Percentiles rank a stretch among this genome's conserved stretches.
Evolutionary conservation across 2,888 invertebrate species (phyloP).

Genomic region (Iselma pallidipennis): DNA sequence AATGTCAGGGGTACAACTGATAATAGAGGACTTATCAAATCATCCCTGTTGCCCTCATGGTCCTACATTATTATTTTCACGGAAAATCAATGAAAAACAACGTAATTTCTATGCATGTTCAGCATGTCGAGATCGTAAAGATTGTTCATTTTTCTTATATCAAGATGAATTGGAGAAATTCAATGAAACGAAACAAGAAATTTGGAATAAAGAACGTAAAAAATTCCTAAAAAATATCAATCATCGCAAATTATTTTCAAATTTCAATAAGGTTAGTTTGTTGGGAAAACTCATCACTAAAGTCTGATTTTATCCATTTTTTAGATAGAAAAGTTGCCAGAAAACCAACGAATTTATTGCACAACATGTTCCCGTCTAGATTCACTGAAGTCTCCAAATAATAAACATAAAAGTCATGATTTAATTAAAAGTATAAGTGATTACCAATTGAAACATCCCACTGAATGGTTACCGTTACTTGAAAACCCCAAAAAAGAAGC

Average conservation of each 20-base stretch:
- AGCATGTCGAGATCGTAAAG: conserved; percentile 77
- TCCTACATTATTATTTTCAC: conserved; percentile 73
- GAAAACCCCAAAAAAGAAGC: conserved; percentile 81
- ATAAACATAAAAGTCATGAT: conserved; percentile 63
- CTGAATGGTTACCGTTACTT: conserved; percentile 69
- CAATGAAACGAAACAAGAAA: conserved; percentile 47
- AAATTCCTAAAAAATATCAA: conserved; percentile 58
- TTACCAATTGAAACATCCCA: conserved; percentile 65
- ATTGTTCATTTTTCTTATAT: conserved; percentile 72
- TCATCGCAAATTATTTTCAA: conserved; percentile 60
- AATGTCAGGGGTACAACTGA: conserved; percentile 57
- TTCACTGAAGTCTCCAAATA: conserved; percentile 43
- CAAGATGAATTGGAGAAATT: conserved; percentile 58
- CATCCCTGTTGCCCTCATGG: conserved; percentile 79
- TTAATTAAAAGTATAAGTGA: conserved; percentile 60
- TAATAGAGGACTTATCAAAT: conserved; percentile 61
- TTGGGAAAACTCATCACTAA: not conserved
- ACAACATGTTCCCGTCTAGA: conserved; percentile 66
- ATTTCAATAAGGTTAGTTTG: conserved; percentile 59
- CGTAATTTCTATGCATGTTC: conserved; percentile 79
- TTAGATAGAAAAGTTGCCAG: conserved; percentile 56
- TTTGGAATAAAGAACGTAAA: conserved; percentile 59
- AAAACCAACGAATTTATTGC: conserved; percentile 65
- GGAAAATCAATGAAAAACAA: conserved; percentile 46
- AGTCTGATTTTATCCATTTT: conserved; percentile 25